A percentile compares a stretch with the other conserved stretches of the same genome.
phyloP scores from a whole-genome alignment of 2,888 invertebrate species.

The Lasioglossum villosulum region DNA sequence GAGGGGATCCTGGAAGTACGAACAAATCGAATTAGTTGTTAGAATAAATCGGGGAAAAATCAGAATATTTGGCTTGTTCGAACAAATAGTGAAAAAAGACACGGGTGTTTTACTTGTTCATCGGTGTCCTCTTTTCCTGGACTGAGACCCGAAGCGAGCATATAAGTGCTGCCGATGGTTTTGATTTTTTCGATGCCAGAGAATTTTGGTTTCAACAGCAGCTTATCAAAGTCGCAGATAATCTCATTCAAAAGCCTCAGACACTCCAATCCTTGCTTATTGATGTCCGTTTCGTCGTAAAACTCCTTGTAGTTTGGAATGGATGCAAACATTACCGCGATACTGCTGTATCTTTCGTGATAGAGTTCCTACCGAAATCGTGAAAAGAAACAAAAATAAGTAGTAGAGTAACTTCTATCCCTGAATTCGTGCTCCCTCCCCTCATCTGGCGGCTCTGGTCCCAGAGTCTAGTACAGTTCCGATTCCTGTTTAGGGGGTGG shows the following conservation, averaged over 20 bases:
- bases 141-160: conserved; percentile 97
- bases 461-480: too few relatives aligned
- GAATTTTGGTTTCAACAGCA: conserved; percentile 96
- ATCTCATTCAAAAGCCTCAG: conserved; percentile 97
- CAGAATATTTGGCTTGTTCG: neutral
- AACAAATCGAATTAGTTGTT: neutral
- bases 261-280: conserved; percentile 98
- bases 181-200: conserved; percentile 99
- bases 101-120: conserved; percentile 85
- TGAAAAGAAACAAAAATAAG: neutral
- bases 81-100: neutral
- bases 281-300: conserved; percentile 98
- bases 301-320: conserved; percentile 99
- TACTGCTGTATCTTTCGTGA: conserved; percentile 96
- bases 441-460: too few relatives aligned
- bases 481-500: too few relatives aligned
- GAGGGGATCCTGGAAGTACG: conserved; percentile 58
- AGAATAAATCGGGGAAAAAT: neutral
- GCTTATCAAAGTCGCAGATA: conserved; percentile 98
- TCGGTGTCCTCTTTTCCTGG: conserved; percentile 93
- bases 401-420: too few relatives aligned
- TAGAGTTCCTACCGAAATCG: conserved; percentile 91
- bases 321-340: conserved; percentile 99
- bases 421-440: too few relatives aligned
- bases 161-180: conserved; percentile 99